Percentiles rank a stretch among this genome's conserved stretches.
These are phyloP conservation scores for Tupiocoris notatus DNA, from an alignment of 2,888 invertebrate genomes.

Conservation along the genomic window DNA sequence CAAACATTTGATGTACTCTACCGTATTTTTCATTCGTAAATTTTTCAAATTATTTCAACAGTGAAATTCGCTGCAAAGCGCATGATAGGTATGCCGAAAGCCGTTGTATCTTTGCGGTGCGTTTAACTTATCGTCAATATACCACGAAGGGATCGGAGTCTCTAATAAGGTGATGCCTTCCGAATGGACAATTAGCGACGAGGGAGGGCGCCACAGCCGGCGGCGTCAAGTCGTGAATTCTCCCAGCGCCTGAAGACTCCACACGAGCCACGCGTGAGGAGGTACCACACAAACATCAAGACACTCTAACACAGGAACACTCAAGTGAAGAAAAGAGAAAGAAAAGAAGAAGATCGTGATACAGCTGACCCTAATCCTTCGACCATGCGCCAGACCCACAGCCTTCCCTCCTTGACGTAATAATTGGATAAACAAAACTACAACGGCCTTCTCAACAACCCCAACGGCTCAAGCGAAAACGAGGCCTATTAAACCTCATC, in stretches of 20 bases:
- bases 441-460: neutral
- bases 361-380: slow-evolving; percentile 41
- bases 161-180: neutral
- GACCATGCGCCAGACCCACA: slow-evolving; percentile 11
- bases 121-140: no score
- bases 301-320: neutral
- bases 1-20: no score
- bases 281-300: neutral
- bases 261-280: neutral
- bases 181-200: neutral
- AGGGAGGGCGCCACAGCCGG: neutral
- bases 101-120: no score
- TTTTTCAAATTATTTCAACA: no score
- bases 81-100: no score
- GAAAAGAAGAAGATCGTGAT: slow-evolving; percentile 27
- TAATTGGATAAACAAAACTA: slow-evolving; percentile 40
- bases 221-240: neutral
- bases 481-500: no score
- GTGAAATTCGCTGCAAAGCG: no score
- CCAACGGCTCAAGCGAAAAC: no score
- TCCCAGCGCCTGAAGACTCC: neutral
- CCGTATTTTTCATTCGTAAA: no score
- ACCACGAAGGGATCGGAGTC: neutral
- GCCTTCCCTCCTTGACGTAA: slow-evolving; percentile 14
- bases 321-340: neutral